A percentile compares a stretch with the other conserved stretches of the same genome.
phyloP scores from a whole-genome alignment of 2,797 vertebrate genomes.

The Gouania willdenowi region DNA sequence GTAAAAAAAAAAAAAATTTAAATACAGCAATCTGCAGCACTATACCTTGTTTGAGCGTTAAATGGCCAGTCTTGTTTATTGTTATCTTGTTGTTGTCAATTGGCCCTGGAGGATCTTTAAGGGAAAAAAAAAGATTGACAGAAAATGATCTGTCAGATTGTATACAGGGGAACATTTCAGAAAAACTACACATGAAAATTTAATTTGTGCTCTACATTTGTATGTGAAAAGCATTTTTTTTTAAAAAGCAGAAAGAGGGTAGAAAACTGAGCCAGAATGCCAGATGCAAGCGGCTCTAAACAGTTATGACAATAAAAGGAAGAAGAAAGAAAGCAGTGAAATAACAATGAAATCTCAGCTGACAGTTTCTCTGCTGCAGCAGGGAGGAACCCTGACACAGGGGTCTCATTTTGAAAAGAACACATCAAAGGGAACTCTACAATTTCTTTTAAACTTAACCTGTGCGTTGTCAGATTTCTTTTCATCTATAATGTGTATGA shows the following conservation, averaged over 20 bases:
- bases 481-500: no score
- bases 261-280: no score
- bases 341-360: conserved; percentile 40
- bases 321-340: conserved; percentile 16
- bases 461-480: neutral
- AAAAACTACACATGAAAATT: no score
- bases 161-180: no score
- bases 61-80: conserved; percentile 85
- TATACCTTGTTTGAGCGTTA: conserved; percentile 91
- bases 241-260: no score
- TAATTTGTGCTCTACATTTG: no score
- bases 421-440: conserved; percentile 15
- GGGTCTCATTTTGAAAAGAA: conserved; percentile 59
- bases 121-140: conserved; percentile 9
- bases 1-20: no score
- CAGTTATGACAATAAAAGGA: conserved; percentile 54
- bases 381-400: conserved; percentile 36
- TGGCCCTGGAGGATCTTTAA: conserved; percentile 88
- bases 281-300: conserved; percentile 53
- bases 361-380: conserved; percentile 44
- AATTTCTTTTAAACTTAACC: conserved; percentile 30
- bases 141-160: no score
- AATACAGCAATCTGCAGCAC: neutral
- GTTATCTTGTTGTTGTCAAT: conserved; percentile 97
- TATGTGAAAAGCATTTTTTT: no score